These are phyloP conservation scores for Heteronetta atricapilla DNA, from an alignment of 2,113 vertebrate genomes.

Conservation along the genomic window DNA sequence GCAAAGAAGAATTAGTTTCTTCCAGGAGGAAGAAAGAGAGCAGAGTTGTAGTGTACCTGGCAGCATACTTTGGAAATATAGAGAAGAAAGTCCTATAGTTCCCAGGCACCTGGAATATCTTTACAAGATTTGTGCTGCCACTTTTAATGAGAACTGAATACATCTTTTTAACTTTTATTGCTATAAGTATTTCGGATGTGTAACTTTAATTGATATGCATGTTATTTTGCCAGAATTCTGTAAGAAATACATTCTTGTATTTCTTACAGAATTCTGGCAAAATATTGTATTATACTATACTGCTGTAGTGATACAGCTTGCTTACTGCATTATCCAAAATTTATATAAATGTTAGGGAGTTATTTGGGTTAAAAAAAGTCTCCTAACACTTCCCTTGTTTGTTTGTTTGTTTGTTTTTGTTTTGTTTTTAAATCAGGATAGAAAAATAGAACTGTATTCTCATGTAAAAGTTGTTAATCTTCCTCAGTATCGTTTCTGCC, in stretches of 20 bases:
- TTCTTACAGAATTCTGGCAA: too few relatives aligned
- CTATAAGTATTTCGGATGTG: neutral
- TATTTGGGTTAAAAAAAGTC: neutral
- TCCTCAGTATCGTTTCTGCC: neutral
- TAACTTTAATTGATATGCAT: rapidly evolving
- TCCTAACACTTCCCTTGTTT: neutral
- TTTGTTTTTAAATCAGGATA: neutral
- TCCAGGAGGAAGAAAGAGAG: neutral
- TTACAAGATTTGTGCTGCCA: too few relatives aligned
- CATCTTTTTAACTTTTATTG: neutral
- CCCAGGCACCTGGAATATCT: neutral
- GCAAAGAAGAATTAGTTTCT: neutral
- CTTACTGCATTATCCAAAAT: neutral
- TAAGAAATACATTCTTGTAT: neutral
- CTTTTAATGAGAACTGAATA: too few relatives aligned
- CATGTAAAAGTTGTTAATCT: neutral
- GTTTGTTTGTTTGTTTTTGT: too few relatives aligned
- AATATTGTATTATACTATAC: neutral
- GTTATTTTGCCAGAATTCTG: neutral
- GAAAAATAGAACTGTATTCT: neutral
- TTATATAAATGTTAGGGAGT: neutral
- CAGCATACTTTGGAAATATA: neutral
- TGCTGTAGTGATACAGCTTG: neutral
- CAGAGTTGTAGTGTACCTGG: neutral
- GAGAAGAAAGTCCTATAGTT: neutral